Evolutionary conservation across 2,888 invertebrate genomes (phyloP).

Genomic region (Matsumyia berberina): DNA sequence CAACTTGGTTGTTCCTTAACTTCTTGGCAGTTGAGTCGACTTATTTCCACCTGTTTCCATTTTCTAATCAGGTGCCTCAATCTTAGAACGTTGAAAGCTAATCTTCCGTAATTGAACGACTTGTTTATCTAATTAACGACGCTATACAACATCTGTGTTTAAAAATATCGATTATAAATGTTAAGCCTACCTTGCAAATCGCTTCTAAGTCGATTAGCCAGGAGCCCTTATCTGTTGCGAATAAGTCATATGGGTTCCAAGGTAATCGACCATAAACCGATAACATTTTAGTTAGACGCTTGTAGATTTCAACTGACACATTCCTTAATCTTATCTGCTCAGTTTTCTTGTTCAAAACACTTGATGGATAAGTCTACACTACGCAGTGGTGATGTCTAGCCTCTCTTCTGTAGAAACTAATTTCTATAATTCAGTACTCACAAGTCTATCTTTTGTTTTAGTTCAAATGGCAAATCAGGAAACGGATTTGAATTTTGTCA

Average conservation of each 20-base stretch:
- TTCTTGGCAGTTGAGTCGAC: too few relatives aligned
- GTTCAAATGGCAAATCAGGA: conserved; percentile 37
- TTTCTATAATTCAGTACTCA: background rate
- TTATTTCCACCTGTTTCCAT: too few relatives aligned
- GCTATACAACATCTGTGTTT: too few relatives aligned
- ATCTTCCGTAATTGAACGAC: too few relatives aligned
- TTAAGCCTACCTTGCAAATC: too few relatives aligned
- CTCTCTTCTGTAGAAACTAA: background rate
- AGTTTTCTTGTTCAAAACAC: background rate
- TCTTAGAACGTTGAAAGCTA: too few relatives aligned
- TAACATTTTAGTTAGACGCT: background rate
- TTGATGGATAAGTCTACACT: background rate
- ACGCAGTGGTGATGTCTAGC: background rate
- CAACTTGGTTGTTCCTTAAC: too few relatives aligned
- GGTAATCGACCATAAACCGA: background rate
- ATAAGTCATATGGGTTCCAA: background rate
- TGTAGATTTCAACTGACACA: background rate
- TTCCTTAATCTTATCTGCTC: background rate
- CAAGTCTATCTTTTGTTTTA: background rate
- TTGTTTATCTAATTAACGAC: too few relatives aligned
- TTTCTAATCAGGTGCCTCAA: too few relatives aligned
- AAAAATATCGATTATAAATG: too few relatives aligned
- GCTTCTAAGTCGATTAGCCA: background rate
- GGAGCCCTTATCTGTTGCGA: background rate
- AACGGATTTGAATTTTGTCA: conserved; percentile 45